Evolutionary conservation across 2,797 vertebrate species (phyloP).

Genomic region (Sciurus carolinensis): DNA sequence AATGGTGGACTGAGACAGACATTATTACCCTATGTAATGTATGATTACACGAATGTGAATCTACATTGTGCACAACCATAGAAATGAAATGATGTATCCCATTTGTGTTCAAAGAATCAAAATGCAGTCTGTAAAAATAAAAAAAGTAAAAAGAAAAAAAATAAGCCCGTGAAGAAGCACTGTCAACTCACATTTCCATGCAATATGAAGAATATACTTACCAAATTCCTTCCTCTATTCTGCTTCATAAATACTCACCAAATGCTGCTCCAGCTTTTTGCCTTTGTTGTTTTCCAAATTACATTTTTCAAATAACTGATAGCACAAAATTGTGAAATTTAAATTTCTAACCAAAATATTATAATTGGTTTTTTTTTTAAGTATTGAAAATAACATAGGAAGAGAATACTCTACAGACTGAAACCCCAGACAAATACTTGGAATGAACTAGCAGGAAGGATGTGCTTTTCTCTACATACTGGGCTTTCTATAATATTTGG

Average conservation of each 20-base stretch:
- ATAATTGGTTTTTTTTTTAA: neutral
- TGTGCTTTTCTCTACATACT: neutral
- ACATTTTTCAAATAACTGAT: neutral
- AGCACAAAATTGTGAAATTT: conserved; percentile 20
- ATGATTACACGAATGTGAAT: too few species aligned
- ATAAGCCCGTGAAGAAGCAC: neutral
- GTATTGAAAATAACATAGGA: neutral
- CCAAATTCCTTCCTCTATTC: neutral
- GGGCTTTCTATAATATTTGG: neutral
- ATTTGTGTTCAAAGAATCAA: too few species aligned
- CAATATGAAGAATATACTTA: neutral
- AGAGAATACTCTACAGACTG: neutral
- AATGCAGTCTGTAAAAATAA: too few species aligned
- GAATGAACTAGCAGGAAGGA: neutral
- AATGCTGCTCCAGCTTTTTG: neutral
- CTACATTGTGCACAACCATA: too few species aligned
- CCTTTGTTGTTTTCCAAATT: conserved; percentile 20
- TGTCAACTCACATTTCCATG: neutral
- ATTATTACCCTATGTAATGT: too few species aligned
- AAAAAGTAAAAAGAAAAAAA: neutral
- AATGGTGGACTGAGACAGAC: too few species aligned
- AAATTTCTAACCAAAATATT: neutral
- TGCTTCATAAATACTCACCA: neutral
- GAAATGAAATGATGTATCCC: too few species aligned
- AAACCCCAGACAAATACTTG: neutral